phyloP scores from a whole-genome alignment of 35 echinoderm and acorn worm genomes.

The Anneissia japonica region DNA sequence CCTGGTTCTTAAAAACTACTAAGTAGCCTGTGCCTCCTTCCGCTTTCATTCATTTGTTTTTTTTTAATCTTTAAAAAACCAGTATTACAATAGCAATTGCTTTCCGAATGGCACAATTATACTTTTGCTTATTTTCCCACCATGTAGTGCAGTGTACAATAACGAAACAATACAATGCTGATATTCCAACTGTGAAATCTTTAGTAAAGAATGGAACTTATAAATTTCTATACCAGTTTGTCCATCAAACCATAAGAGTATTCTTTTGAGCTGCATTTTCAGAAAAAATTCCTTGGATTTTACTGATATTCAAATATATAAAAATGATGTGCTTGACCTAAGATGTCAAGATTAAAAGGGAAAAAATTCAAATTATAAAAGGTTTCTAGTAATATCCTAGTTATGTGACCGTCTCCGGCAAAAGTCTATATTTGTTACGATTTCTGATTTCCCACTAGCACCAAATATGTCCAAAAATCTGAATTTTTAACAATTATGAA shows the following conservation, averaged over 20 bases:
- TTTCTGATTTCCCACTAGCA: no score
- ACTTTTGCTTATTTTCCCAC: not conserved
- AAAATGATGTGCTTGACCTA: not conserved
- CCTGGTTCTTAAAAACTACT: not conserved
- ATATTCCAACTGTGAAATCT: not conserved
- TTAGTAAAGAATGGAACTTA: not conserved
- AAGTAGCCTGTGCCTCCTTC: not conserved
- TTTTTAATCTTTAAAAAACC: constrained; percentile 2
- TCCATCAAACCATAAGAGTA: not conserved
- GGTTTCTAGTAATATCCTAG: no score
- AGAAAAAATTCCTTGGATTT: not conserved
- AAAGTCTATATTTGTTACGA: no score
- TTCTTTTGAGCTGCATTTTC: not conserved
- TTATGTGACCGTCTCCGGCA: no score
- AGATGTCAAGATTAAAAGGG: not conserved
- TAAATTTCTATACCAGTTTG: not conserved
- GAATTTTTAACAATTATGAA: no score
- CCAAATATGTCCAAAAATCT: no score
- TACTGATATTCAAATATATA: not conserved
- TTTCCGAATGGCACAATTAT: not conserved
- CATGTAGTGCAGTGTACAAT: not conserved
- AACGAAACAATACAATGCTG: not conserved
- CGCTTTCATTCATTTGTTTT: not conserved
- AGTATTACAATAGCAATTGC: not conserved
- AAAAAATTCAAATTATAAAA: no score